Evolutionary conservation across 2,113 vertebrate genomes (phyloP), one percentile per base, ranked within the genome.

Genomic region (Apteryx mantelli): DNA sequence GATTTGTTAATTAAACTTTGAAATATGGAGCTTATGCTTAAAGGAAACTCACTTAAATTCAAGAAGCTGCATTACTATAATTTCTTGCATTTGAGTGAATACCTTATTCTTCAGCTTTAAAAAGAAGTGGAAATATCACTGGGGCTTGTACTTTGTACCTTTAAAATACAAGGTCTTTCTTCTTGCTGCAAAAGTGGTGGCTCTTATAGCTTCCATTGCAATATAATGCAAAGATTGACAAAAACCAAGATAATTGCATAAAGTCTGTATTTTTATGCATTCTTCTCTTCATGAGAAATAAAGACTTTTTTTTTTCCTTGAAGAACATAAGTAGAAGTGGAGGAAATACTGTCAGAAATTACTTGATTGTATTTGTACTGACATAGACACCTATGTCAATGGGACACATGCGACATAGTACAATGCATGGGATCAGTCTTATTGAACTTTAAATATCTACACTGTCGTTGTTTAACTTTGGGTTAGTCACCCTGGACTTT

Each of bases 361-460:
- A 80, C 12, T 87, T 78, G 30, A 71, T 86, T 92, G 22, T 21
- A 38, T 77, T 86, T 71, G 24, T 46, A 17, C 26, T 75, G 68
- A 73, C 70, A 30, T 38, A 17, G 28, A 32, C 30, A 58, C 18
- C 69, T 71, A 4, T 19, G 10, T 64, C 56, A 95, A 85, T 44
- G 52, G 40, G 60, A 74, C 64, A 58, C 73, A 19, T 4, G 76
- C 44, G 79, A 78, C 22, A 14, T 70, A 40, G 17, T 32, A 44
- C 3, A 86, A 30, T 65, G 15, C 55, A 61, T 44, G 50, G 34
- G 44, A 81, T 65, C 21, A 38, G 11, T 7, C n/a, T 81, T 92
- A 73, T 88, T 93, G 74, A 86, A 81, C 88, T 86, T 78, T 58
- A 86, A 95, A 81, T 89, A 86, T 77, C 76, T 55, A 24, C 21